These are phyloP conservation scores for Alethe castanea DNA, from an alignment of 2,113 vertebrate genomes.

Conservation along the genomic window DNA sequence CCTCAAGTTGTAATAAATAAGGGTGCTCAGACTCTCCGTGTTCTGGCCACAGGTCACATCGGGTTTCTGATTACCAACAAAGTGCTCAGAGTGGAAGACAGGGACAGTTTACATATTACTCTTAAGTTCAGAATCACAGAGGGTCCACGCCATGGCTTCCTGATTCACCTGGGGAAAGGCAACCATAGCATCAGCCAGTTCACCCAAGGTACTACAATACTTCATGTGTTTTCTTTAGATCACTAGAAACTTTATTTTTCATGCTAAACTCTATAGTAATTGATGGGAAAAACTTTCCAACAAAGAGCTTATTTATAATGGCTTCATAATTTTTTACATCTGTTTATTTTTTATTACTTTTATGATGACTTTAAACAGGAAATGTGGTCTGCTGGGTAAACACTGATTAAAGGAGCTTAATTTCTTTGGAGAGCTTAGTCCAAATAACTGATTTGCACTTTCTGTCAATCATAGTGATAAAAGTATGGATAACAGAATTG, in stretches of 20 bases:
- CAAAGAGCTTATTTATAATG: background rate
- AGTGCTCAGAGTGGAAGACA: conserved; percentile 86
- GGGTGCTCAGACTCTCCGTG: conserved; percentile 82
- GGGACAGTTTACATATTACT: conserved; percentile 79
- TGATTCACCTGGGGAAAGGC: conserved; percentile 87
- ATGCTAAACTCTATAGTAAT: background rate
- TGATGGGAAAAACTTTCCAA: background rate
- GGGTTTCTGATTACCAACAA: conserved; percentile 92
- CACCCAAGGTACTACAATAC: conserved; percentile 85
- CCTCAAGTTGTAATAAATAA: conserved; percentile 89
- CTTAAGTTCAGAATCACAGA: conserved; percentile 83
- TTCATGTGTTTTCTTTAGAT: background rate
- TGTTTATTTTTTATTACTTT: background rate
- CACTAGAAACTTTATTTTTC: background rate
- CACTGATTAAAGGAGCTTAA: background rate
- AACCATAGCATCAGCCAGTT: conserved; percentile 88
- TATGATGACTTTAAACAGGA: background rate
- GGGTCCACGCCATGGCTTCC: conserved; percentile 82
- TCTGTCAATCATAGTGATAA: background rate
- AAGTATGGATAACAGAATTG: background rate
- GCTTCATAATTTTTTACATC: background rate
- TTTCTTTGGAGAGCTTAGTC: background rate
- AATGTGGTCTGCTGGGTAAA: background rate
- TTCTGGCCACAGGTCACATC: conserved; percentile 80
- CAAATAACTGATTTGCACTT: background rate